phyloP scores from a whole-genome alignment of 2,888 invertebrate species.

The Noctua pronuba region DNA sequence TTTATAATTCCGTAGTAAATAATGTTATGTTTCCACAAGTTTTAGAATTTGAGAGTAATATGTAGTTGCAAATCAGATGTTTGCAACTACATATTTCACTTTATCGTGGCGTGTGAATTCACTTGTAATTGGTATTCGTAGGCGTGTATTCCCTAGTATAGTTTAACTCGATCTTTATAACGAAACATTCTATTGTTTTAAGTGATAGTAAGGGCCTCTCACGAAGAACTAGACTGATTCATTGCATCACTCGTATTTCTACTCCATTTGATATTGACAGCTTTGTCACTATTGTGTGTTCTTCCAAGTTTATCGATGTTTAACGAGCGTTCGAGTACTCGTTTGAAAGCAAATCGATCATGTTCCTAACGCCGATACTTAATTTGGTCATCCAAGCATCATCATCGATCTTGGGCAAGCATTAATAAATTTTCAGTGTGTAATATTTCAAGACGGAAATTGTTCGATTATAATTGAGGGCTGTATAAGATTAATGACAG shows the following conservation, averaged over 20 bases:
- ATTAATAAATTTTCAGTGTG: slow-evolving; percentile 54
- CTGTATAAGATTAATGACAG: slow-evolving; percentile 36
- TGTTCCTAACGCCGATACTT: slow-evolving; percentile 26
- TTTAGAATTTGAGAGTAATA: slow-evolving; percentile 37
- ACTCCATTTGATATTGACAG: slow-evolving; percentile 17
- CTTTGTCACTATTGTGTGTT: slow-evolving; percentile 18
- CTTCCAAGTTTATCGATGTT: slow-evolving; percentile 42
- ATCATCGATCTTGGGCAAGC: slow-evolving; percentile 53
- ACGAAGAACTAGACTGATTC: neutral
- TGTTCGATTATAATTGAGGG: slow-evolving; percentile 43
- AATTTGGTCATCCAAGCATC: slow-evolving; percentile 51
- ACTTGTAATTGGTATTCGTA: slow-evolving; percentile 27
- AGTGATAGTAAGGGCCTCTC: slow-evolving; percentile 15
- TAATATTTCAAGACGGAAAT: slow-evolving; percentile 51
- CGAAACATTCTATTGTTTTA: slow-evolving; percentile 38
- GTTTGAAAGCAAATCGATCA: slow-evolving; percentile 42
- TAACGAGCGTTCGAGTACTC: slow-evolving; percentile 33
- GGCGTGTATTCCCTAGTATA: slow-evolving; percentile 17
- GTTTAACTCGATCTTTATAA: slow-evolving; percentile 18
- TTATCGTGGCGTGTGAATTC: slow-evolving; percentile 40
- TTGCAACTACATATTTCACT: neutral
- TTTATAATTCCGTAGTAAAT: slow-evolving; percentile 49
- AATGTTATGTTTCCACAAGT: slow-evolving; percentile 17
- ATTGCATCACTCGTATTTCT: slow-evolving; percentile 21
- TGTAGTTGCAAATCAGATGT: slow-evolving; percentile 19